Percentiles rank a stretch among this genome's conserved stretches.
Evolutionary conservation across 2,797 vertebrate genomes (phyloP).

Genomic region (Periparus ater): DNA sequence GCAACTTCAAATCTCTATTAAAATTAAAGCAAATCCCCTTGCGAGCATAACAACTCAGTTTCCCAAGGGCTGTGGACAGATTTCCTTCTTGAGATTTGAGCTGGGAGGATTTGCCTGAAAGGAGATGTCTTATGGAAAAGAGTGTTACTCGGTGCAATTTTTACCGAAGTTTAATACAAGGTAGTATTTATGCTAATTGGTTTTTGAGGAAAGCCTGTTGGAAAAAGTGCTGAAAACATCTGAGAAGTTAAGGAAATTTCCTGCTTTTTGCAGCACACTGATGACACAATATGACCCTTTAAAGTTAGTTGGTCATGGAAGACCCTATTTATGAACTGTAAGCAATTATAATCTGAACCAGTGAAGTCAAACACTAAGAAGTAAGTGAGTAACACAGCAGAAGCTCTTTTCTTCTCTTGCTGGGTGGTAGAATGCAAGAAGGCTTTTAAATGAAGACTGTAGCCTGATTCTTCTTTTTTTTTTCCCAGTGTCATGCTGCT

Average conservation of each 20-base stretch:
- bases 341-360: not conserved
- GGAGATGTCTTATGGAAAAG: not conserved
- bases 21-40: not conserved
- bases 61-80: not conserved
- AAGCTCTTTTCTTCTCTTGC: not conserved
- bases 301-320: not conserved
- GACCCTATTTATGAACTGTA: not conserved
- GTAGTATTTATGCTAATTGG: not conserved
- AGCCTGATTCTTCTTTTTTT: not conserved
- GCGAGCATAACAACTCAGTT: accelerated
- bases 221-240: not conserved
- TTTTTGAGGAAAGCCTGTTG: not conserved
- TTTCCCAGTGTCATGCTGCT: not conserved
- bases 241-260: not conserved
- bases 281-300: not conserved
- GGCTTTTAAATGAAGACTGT: not conserved
- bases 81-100: not conserved
- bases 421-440: not conserved
- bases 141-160: not conserved
- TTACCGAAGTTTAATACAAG: not conserved
- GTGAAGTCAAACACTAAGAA: not conserved
- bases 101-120: not conserved
- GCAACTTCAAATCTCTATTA: not conserved
- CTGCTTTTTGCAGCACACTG: not conserved
- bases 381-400: not conserved